phyloP scores from a whole-genome alignment of 2,888 invertebrate species.

The Dinocampus coccinellae region DNA sequence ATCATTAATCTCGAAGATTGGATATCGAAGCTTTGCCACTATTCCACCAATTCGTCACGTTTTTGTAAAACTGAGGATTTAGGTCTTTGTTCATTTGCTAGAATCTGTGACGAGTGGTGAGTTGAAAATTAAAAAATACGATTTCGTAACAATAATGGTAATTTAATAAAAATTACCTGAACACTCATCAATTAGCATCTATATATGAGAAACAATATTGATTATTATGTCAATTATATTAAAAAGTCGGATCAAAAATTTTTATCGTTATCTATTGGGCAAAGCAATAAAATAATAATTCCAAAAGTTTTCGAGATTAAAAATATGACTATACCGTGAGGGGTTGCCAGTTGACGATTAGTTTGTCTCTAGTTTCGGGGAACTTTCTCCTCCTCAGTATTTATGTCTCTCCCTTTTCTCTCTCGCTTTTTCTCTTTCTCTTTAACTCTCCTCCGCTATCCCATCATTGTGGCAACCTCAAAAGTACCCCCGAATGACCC shows the following conservation, averaged over 20 bases:
- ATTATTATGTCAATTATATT: background rate
- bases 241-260: background rate
- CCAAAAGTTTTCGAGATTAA: slow-evolving; percentile 63
- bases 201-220: background rate
- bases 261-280: slow-evolving; percentile 18
- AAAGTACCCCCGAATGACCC: slow-evolving; percentile 27
- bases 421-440: slow-evolving; percentile 37
- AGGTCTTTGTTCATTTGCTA: background rate
- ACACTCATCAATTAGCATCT: background rate
- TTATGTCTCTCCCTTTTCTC: too few species aligned
- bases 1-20: slow-evolving; percentile 33
- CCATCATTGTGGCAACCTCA: background rate
- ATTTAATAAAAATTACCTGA: background rate
- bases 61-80: background rate
- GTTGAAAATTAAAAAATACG: background rate
- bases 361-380: slow-evolving; percentile 26
- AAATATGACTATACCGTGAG: slow-evolving; percentile 54
- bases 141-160: background rate
- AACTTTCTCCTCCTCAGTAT: too few species aligned
- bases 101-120: background rate
- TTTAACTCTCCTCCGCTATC: background rate
- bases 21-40: slow-evolving; percentile 25
- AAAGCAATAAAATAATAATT: slow-evolving; percentile 53
- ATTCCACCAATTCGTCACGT: slow-evolving; percentile 22
- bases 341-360: slow-evolving; percentile 33